Percentiles rank a stretch among this genome's conserved stretches.
Evolutionary conservation across 1,140 invertebrate species (phyloP).

Genomic region (Drosophila ogumai): DNA sequence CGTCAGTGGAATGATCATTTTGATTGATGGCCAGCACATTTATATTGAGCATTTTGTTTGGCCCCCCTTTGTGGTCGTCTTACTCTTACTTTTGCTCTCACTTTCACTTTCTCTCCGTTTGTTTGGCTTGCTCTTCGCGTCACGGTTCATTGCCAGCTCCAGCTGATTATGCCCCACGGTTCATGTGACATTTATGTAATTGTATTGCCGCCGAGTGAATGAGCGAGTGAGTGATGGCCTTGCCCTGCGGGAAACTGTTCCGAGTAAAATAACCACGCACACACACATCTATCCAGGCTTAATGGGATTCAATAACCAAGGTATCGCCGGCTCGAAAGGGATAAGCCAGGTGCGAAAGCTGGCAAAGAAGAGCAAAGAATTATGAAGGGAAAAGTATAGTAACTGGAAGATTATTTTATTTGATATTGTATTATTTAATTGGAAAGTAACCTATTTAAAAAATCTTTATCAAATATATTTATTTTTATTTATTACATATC

Average conservation of each 20-base stretch:
- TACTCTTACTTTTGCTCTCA: slow-evolving; percentile 3
- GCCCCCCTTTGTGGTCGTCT: neutral
- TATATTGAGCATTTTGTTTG: slow-evolving; percentile 51
- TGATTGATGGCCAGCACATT: slow-evolving; percentile 73
- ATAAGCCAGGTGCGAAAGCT: slow-evolving; percentile 21
- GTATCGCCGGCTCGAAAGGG: slow-evolving; percentile 8
- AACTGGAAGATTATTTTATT: neutral
- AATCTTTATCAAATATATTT: neutral
- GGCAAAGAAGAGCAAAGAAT: neutral
- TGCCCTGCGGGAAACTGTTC: slow-evolving; percentile 1
- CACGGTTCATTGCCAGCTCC: slow-evolving; percentile 56
- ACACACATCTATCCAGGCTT: slow-evolving; percentile 1
- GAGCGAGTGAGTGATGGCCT: slow-evolving; percentile 34
- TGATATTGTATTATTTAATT: neutral
- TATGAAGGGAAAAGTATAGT: neutral
- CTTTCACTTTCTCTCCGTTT: neutral
- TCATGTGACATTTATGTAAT: slow-evolving; percentile 67
- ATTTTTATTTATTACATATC: neutral
- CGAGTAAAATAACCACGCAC: slow-evolving; percentile 1
- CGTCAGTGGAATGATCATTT: slow-evolving; percentile 56
- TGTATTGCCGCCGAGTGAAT: slow-evolving; percentile 45
- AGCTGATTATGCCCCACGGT: slow-evolving; percentile 68
- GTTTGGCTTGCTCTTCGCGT: slow-evolving; percentile 15
- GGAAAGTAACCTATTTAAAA: neutral
- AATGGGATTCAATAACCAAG: slow-evolving; percentile 30